Evolutionary conservation across 2,888 invertebrate species (phyloP).

Genomic region (Lasioglossum oenotherae): DNA sequence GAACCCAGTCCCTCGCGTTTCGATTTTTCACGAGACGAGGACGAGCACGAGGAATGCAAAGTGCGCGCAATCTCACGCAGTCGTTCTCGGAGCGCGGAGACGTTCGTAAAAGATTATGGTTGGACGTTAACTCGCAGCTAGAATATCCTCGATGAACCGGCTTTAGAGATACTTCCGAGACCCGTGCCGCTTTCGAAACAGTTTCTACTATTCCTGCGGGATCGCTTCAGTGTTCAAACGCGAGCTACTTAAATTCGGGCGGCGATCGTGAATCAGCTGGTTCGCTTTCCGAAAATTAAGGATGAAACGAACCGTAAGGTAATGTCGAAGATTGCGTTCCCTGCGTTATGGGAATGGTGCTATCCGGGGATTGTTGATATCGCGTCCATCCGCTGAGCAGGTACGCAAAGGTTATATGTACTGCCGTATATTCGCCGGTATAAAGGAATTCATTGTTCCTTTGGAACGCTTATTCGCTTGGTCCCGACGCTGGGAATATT

Average conservation of each 20-base stretch:
- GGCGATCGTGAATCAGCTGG: neutral
- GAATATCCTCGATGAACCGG: conserved; percentile 5
- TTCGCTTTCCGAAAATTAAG: neutral
- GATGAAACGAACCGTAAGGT: neutral
- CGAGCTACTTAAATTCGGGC: neutral
- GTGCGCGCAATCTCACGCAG: neutral
- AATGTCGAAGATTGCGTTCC: neutral
- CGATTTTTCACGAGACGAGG: neutral
- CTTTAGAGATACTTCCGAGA: conserved; percentile 16
- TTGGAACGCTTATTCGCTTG: conserved; percentile 7
- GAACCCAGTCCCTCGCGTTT: neutral
- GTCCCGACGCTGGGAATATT: neutral
- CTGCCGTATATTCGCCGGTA: conserved; percentile 8
- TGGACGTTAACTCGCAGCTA: conserved; percentile 20
- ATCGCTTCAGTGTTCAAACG: neutral
- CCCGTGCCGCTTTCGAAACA: conserved; percentile 19
- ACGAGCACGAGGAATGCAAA: neutral
- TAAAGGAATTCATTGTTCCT: conserved; percentile 37
- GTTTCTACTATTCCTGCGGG: conserved; percentile 10
- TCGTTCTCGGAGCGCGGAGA: neutral
- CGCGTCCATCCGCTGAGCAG: neutral
- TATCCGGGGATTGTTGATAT: conserved; percentile 28
- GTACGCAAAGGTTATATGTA: neutral
- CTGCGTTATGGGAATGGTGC: conserved; percentile 23
- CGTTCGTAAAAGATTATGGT: conserved; percentile 38